These are phyloP conservation scores for Phlogophora meticulosa DNA, from an alignment of 2,888 invertebrate species.

Conservation along the genomic window DNA sequence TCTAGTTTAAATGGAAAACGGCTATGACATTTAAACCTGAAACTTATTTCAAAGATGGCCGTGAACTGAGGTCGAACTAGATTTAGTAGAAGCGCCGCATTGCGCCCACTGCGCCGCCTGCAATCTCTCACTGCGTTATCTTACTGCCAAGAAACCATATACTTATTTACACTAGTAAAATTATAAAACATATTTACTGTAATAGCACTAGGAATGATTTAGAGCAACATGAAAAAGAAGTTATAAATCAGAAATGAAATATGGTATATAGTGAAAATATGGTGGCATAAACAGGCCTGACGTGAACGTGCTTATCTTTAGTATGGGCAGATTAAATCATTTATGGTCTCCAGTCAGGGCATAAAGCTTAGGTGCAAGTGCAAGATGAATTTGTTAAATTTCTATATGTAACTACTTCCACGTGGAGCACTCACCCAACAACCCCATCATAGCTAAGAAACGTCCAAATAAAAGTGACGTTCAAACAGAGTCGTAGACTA, in stretches of 20 bases:
- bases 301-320: too few species aligned
- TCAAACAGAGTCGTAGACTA: neutral
- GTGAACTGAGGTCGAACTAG: constrained; percentile 84
- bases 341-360: too few species aligned
- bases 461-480: too few species aligned
- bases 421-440: too few species aligned
- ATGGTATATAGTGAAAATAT: too few species aligned
- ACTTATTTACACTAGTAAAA: neutral
- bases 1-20: constrained; percentile 24
- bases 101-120: constrained; percentile 87
- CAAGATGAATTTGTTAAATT: too few species aligned
- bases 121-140: constrained; percentile 76
- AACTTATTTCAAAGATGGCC: constrained; percentile 66
- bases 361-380: too few species aligned
- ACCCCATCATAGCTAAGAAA: too few species aligned
- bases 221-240: neutral
- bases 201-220: neutral
- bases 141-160: constrained; percentile 51
- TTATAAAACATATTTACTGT: neutral
- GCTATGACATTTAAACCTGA: constrained; percentile 34
- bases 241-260: too few species aligned
- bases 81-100: constrained; percentile 83
- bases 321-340: too few species aligned
- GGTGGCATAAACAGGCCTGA: too few species aligned
- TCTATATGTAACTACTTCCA: too few species aligned